These are phyloP conservation scores for Mya arenaria DNA, from an alignment of 1,140 invertebrate genomes.

Conservation along the genomic window DNA sequence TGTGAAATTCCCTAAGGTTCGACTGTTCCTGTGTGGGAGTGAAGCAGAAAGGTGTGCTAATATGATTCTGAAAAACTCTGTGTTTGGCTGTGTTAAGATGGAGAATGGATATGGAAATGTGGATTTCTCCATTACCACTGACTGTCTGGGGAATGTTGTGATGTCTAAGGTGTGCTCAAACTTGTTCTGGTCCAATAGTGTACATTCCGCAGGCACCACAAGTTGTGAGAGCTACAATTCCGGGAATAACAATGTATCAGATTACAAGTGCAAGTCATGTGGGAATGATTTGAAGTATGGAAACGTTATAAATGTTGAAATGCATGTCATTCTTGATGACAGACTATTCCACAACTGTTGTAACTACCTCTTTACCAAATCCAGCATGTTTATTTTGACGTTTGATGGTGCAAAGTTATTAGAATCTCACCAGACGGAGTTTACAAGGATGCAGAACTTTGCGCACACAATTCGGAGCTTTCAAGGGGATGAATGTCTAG, in stretches of 20 bases:
- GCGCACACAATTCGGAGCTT: conserved; percentile 42
- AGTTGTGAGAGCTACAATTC: neutral
- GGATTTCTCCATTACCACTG: conserved; percentile 41
- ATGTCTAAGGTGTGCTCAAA: conserved; percentile 27
- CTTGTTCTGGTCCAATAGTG: conserved; percentile 20
- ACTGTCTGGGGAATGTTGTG: conserved; percentile 40
- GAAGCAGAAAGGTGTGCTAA: conserved; percentile 45
- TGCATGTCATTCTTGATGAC: conserved; percentile 51
- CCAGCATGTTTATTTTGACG: conserved; percentile 51
- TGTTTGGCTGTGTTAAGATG: neutral
- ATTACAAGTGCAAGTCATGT: conserved; percentile 29
- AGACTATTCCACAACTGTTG: conserved; percentile 47
- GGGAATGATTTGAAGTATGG: conserved; percentile 32
- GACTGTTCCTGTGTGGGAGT: conserved; percentile 49
- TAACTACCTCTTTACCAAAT: conserved; percentile 52
- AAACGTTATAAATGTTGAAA: conserved; percentile 35
- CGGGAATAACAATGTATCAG: neutral
- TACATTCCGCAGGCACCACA: neutral
- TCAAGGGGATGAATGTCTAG: conserved; percentile 43
- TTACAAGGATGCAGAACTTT: conserved; percentile 31
- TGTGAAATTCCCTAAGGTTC: conserved; percentile 49
- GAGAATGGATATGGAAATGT: conserved; percentile 19
- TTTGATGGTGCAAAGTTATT: conserved; percentile 57
- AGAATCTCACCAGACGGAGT: conserved; percentile 18
- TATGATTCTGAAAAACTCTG: conserved; percentile 20